Conservation (phyloP, 1,140 invertebrate species). For the Piezodorus guildinii region DNA sequence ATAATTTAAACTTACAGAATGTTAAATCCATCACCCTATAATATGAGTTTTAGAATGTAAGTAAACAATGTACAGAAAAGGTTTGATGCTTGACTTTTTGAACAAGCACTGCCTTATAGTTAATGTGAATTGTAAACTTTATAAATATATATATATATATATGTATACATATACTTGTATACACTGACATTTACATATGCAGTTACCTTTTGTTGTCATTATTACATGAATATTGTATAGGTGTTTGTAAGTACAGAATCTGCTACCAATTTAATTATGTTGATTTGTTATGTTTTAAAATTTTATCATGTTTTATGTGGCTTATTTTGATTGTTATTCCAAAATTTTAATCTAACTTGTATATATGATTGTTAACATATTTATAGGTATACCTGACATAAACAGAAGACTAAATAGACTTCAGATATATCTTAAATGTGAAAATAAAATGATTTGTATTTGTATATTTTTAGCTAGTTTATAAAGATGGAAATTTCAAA, state of each 20-base stretch:
- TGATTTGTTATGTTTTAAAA: not conserved
- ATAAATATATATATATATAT: not conserved
- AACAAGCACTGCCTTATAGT: slow-evolving; percentile 18
- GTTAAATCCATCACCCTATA: not conserved
- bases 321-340: slow-evolving; percentile 4
- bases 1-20: not conserved
- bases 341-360: not conserved
- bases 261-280: not conserved
- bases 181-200: not conserved
- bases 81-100: slow-evolving; percentile 17
- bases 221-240: not conserved
- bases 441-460: slow-evolving; percentile 13
- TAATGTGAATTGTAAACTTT: not conserved
- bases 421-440: not conserved
- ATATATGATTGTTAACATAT: slow-evolving; percentile 3
- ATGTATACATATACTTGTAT: not conserved
- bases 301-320: not conserved
- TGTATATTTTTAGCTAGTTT: slow-evolving; percentile 13
- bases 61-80: slow-evolving; percentile 11
- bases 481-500: not conserved
- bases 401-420: slow-evolving; percentile 8
- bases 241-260: not conserved
- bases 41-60: not conserved
- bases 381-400: not conserved
- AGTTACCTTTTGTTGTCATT: slow-evolving; percentile 9